phyloP scores from a whole-genome alignment of 2,888 invertebrate species.

The Leptinotarsa peninsularis region DNA sequence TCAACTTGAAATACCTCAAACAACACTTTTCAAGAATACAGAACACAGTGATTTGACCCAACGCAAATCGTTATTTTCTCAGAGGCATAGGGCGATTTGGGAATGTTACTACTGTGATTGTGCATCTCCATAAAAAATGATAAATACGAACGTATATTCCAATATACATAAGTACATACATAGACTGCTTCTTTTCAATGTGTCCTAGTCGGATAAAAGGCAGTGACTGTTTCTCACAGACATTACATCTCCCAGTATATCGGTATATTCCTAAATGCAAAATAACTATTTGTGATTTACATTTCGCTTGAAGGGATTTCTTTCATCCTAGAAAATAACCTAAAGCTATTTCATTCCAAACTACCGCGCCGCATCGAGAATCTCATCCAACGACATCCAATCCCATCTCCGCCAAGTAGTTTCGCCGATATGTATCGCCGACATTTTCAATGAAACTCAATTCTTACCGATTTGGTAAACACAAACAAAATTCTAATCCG shows the following conservation, averaged over 20 bases:
- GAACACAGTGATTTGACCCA: too few species aligned
- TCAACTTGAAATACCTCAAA: too few species aligned
- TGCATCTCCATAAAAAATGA: too few species aligned
- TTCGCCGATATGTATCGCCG: constrained; percentile 12
- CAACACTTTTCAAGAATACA: too few species aligned
- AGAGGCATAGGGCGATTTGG: too few species aligned
- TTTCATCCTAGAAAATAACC: constrained; percentile 13
- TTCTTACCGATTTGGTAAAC: constrained; percentile 20
- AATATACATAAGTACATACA: too few species aligned
- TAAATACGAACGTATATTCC: too few species aligned
- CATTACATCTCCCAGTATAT: neutral
- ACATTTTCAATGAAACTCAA: constrained; percentile 22
- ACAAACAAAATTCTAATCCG: constrained; percentile 28
- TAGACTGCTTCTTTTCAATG: too few species aligned
- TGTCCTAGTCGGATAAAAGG: too few species aligned
- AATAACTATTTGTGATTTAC: neutral
- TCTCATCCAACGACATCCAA: constrained; percentile 12
- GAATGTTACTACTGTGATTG: too few species aligned
- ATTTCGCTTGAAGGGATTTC: neutral
- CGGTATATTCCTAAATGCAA: neutral
- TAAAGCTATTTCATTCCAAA: constrained; percentile 10
- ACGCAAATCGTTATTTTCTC: too few species aligned
- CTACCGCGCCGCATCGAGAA: constrained; percentile 4
- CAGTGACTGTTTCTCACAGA: too few species aligned
- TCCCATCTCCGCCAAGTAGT: constrained; percentile 17